Conservation (phyloP, 2,797 vertebrate genomes). For the Schizopygopsis malacanthus region DNA sequence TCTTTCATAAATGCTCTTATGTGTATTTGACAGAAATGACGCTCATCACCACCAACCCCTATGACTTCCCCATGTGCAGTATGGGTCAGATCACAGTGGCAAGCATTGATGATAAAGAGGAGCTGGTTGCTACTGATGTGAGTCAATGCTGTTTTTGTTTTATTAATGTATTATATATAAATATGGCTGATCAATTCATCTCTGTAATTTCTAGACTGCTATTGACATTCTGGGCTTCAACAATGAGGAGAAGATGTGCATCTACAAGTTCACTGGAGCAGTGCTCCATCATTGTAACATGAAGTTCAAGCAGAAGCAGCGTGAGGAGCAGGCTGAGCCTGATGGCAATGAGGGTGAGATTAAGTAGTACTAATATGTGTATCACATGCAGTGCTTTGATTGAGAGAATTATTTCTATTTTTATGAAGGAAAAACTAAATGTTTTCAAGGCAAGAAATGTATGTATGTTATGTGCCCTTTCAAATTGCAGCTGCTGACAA, state of each 20-base stretch:
- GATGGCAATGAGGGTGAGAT: conserved; percentile 83
- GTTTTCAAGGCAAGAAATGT: background rate
- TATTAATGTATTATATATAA: background rate
- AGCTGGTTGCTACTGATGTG: conserved; percentile 90
- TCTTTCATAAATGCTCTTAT: conserved; percentile 12
- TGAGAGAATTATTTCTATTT: too few relatives aligned
- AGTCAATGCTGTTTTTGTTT: conserved; percentile 58
- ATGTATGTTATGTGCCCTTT: background rate
- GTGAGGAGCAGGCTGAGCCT: conserved; percentile 89
- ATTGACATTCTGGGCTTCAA: conserved; percentile 58
- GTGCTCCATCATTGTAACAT: conserved; percentile 56
- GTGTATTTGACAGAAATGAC: conserved; percentile 78
- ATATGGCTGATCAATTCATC: background rate
- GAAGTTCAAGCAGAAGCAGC: conserved; percentile 83
- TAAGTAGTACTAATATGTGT: background rate
- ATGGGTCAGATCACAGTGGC: conserved; percentile 87
- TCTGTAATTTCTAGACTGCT: conserved; percentile 73
- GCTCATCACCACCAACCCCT: conserved; percentile 89
- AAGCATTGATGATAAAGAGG: conserved; percentile 89
- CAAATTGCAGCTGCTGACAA: conserved; percentile 85
- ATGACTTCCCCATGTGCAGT: conserved; percentile 86
- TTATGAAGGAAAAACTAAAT: too few relatives aligned
- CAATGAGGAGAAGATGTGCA: conserved; percentile 49
- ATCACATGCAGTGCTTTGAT: conserved; percentile 62
- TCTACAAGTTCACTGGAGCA: conserved; percentile 57